Base-by-base conservation (phyloP, 2,113 vertebrate genomes). In the Oreochromis spilurus region DNA sequence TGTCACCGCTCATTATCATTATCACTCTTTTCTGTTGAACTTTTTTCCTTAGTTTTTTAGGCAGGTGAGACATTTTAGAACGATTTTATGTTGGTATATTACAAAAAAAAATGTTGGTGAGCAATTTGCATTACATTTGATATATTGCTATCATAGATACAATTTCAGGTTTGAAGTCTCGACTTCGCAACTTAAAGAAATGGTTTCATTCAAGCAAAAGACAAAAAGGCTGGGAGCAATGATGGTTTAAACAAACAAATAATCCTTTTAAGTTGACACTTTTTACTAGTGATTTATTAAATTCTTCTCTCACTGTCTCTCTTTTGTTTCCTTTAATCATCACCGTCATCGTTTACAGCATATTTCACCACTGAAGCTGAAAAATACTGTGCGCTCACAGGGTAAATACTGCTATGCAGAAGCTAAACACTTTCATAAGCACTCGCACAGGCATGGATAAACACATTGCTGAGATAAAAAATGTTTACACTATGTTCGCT, bases 361-460 rank as follows among this genome's bases (percentile, higher is more conserved):
- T 31, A 14, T 60, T 86, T 11, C 38, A 26, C 57, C 58, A 50
- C 9, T 65, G 52, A 50, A 65, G 26, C 48, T 58, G 52, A 16
- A 45, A 80, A 86, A 70, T 40, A 55, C 14, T 57, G 38, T 48
- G 48, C n/a, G n/a, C 9, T 58, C 72, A 36, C 34, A 31, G 5
- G 58, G 19, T 77, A 86, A 70, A 91, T 62, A 85, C 36, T 82
- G 86, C 72, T 83, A 31, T 84, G 40, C 84, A 84, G 57, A 72
- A 6, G 54, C 43, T 80, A 43, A 82, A 91, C 43, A 45, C 40
- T 48, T 80, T 79, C 24, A 72, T 58, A 29, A 62, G 82, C 34
- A 85, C 5, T 26, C 34, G 81, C 81, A 57, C 2, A 7, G 4
- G 11, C 40, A 11, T 9, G 54, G 36, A 58, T 57, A 80, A 57